Conservation (phyloP, 2,888 invertebrate genomes). For the Coenonympha glycerion region DNA sequence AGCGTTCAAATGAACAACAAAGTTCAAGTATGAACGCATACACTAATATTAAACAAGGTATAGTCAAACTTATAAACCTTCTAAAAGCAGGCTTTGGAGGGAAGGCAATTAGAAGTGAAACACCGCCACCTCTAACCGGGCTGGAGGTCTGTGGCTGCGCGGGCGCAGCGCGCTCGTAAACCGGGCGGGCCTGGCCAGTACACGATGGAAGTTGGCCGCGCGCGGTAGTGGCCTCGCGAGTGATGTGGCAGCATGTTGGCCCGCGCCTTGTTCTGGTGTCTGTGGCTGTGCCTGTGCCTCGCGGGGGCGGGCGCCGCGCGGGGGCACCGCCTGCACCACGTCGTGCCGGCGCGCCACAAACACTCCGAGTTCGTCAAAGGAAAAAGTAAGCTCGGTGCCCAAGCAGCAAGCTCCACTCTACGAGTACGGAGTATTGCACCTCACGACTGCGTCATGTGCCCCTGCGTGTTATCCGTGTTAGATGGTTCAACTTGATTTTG, state of each 20-base stretch:
- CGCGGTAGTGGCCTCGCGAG: slow-evolving; percentile 61
- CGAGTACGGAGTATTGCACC: not conserved
- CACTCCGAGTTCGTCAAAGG: slow-evolving; percentile 85
- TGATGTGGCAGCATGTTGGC: slow-evolving; percentile 73
- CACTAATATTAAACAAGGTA: no score
- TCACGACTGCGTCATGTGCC: no score
- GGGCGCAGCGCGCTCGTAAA: slow-evolving; percentile 51
- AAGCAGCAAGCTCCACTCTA: not conserved
- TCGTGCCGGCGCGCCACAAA: slow-evolving; percentile 53
- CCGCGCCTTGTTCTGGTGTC: slow-evolving; percentile 61
- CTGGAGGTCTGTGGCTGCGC: slow-evolving; percentile 51
- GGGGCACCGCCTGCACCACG: slow-evolving; percentile 53
- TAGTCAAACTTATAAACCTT: no score
- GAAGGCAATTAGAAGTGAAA: no score
- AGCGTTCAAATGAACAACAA: no score
- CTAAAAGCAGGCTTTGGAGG: no score
- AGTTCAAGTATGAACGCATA: no score
- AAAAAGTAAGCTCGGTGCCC: slow-evolving; percentile 79
- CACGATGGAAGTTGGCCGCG: slow-evolving; percentile 65
- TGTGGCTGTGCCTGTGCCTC: slow-evolving; percentile 49
- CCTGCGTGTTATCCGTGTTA: no score
- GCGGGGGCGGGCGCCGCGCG: slow-evolving; percentile 46
- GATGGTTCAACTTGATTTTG: no score
- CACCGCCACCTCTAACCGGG: slow-evolving; percentile 30
- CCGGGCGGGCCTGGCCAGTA: slow-evolving; percentile 60